Base-by-base conservation (phyloP, 2,113 vertebrate genomes). In the Upupa epops region DNA sequence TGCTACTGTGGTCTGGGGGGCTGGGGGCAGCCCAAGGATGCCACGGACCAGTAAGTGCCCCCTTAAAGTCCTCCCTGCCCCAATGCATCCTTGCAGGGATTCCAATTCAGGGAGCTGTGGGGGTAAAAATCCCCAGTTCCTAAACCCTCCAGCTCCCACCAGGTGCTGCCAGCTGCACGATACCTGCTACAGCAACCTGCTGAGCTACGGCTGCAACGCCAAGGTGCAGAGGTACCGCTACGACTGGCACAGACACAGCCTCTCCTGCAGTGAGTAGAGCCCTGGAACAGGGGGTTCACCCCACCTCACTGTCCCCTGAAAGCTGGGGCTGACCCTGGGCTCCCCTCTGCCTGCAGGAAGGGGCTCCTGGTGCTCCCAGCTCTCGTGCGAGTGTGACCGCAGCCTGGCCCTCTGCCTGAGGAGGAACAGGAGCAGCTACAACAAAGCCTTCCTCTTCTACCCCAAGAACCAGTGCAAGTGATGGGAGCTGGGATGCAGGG, bases 301-400 rank as follows among this genome's bases (percentile, higher is more conserved):
- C 5, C 7, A 1, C 7, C 3, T 16, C 9, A 18, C 46, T 17
- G 17, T 3, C 2, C 2, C 20, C 8, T 9, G 1, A 2, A 13
- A 42, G 26, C 63, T 2, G 0, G 45, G 52, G 20, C 52, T 86
- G 29, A 87, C 7, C 7, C n/a, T 5, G 17, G 22, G 21, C 29
- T 74, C 24, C 46, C 19, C 29, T 72, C 7, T 9, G 11, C 58
- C 31, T 1, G 2, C 95, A 59, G 89, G 19, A 6, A 2, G 3
- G 1, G 56, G 11, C 22, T 96, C 37, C 22, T 51, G 76, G 83
- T 98, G 97, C 0, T 1, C 91, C 37, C 75, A 18, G 78, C 10
- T 75, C 61, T 83, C 95, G 56, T 98, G 97, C 0, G 60, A 94
- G 73, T 98, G 97, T 2, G 97, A 98, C 93, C 96, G 93, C 88